Evolutionary conservation across 2,888 invertebrate species (phyloP).

Genomic region (Camptogramma bilineatum): DNA sequence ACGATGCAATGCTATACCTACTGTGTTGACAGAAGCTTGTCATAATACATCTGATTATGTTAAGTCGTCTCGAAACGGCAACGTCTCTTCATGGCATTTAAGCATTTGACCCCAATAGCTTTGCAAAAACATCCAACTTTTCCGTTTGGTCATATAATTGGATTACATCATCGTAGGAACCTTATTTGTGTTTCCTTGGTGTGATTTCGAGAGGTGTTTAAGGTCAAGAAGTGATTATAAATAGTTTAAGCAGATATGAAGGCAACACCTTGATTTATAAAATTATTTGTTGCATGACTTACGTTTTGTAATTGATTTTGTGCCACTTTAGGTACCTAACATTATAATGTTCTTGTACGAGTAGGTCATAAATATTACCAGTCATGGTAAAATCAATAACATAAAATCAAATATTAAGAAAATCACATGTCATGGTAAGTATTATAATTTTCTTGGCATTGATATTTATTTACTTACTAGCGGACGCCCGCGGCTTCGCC

Average conservation of each 20-base stretch:
- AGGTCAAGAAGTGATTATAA: constrained; percentile 28
- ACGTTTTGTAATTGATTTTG: constrained; percentile 11
- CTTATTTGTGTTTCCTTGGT: constrained; percentile 29
- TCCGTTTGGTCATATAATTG: constrained; percentile 15
- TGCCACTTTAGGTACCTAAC: too few species aligned
- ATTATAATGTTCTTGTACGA: not conserved
- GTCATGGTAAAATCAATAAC: too few species aligned
- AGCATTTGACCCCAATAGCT: constrained; percentile 25
- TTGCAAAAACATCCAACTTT: constrained; percentile 21
- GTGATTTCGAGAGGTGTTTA: constrained; percentile 24
- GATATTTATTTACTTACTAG: not conserved
- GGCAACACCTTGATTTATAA: constrained; percentile 26
- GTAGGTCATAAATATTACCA: not conserved
- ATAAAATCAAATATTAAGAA: not conserved
- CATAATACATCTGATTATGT: constrained; percentile 25
- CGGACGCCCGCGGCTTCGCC: too few species aligned
- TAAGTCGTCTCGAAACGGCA: constrained; percentile 16
- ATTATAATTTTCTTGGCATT: not conserved
- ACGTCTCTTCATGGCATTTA: constrained; percentile 20
- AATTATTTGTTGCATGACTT: constrained; percentile 22
- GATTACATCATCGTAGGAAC: constrained; percentile 25
- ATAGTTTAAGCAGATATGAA: constrained; percentile 21
- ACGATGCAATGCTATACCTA: constrained; percentile 42
- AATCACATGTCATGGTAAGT: not conserved
- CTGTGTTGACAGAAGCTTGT: constrained; percentile 42